Evolutionary conservation across 2,888 invertebrate genomes (phyloP).

Genomic region (Pegoplata infirma): DNA sequence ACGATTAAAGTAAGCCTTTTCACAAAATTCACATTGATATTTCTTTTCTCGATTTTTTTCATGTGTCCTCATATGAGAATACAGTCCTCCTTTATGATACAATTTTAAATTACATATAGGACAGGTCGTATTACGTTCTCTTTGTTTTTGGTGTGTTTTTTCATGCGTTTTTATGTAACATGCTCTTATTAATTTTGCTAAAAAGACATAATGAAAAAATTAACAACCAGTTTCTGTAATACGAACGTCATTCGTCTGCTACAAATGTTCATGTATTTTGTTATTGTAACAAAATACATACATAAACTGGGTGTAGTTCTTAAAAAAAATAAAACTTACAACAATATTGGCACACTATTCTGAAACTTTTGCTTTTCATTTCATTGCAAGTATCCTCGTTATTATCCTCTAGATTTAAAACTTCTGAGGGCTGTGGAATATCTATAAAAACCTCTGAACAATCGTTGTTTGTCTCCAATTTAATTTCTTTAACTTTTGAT

Average conservation of each 20-base stretch:
- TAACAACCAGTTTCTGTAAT: too few relatives aligned
- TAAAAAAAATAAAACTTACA: conserved; percentile 18
- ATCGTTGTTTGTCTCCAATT: background rate
- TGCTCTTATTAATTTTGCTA: background rate
- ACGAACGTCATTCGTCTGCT: too few relatives aligned
- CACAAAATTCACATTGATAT: conserved; percentile 57
- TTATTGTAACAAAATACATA: too few relatives aligned
- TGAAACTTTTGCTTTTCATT: too few relatives aligned
- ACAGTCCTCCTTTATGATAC: conserved; percentile 21
- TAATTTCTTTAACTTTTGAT: background rate
- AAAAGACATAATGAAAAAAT: background rate
- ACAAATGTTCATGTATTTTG: too few relatives aligned
- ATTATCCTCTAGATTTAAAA: too few relatives aligned
- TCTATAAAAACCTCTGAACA: background rate
- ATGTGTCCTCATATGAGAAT: conserved; percentile 39
- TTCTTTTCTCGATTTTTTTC: conserved; percentile 49
- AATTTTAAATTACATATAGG: conserved; percentile 48
- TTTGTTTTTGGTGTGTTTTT: conserved; percentile 45
- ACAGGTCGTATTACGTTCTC: conserved; percentile 43
- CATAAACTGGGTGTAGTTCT: too few relatives aligned
- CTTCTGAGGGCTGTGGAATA: background rate
- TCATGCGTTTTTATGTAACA: conserved; percentile 18
- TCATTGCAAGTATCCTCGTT: too few relatives aligned
- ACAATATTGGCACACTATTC: conserved; percentile 43
- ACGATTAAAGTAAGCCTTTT: conserved; percentile 46